Evolutionary conservation across 1,140 invertebrate genomes (phyloP).

Genomic region (Luehdorfia chinensis): DNA sequence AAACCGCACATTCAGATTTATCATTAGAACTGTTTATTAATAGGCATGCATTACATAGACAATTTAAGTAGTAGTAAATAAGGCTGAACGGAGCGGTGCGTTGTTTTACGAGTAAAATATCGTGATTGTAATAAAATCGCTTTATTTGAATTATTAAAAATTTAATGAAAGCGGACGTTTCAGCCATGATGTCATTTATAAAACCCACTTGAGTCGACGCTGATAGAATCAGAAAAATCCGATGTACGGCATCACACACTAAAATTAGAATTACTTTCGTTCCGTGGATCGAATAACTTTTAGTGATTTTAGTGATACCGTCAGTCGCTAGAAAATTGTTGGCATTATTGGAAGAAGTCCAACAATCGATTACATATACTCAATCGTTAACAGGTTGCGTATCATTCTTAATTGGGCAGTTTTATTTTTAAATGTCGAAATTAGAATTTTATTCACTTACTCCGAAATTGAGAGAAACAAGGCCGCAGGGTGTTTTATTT

Average conservation of each 20-base stretch:
- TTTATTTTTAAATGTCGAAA: slow-evolving; percentile 27
- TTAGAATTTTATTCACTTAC: slow-evolving; percentile 15
- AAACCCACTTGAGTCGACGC: slow-evolving; percentile 11
- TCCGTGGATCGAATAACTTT: too few species aligned
- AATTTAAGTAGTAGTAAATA: too few species aligned
- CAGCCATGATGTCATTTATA: slow-evolving; percentile 13
- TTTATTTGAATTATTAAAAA: slow-evolving; percentile 7
- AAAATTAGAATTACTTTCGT: slow-evolving; percentile 15
- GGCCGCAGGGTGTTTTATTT: slow-evolving; percentile 11
- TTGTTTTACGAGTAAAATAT: too few species aligned
- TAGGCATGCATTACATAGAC: too few species aligned
- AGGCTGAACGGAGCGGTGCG: too few species aligned
- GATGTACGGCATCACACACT: background rate
- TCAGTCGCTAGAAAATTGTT: slow-evolving; percentile 49
- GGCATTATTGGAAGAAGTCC: slow-evolving; percentile 54
- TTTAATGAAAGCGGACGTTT: slow-evolving; percentile 2
- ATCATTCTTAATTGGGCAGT: slow-evolving; percentile 29
- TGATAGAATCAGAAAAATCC: slow-evolving; percentile 4
- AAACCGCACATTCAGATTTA: too few species aligned
- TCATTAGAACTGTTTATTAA: too few species aligned
- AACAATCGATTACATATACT: slow-evolving; percentile 59
- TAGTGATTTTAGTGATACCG: slow-evolving; percentile 43
- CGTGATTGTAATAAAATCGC: slow-evolving; percentile 3
- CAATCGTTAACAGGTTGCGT: slow-evolving; percentile 39
- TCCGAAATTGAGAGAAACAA: slow-evolving; percentile 6